Evolutionary conservation across 2,888 invertebrate genomes (phyloP).

Genomic region (Cryptocephalus moraei): DNA sequence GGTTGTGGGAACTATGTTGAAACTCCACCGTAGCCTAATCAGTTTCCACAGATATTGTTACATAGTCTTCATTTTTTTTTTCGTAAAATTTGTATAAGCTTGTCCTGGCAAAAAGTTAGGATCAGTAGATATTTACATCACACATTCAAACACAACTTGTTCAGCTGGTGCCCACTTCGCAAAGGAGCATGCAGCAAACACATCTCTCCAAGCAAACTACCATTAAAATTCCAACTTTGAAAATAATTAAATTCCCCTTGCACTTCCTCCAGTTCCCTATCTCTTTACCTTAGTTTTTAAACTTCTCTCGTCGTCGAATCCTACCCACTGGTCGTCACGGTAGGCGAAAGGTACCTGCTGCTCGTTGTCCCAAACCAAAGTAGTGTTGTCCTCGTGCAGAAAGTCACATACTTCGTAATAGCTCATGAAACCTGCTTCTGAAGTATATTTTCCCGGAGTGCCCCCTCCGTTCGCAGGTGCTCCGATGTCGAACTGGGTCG

Average conservation of each 20-base stretch:
- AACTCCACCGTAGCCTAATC: no score
- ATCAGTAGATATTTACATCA: no score
- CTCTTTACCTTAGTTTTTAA: slow-evolving; percentile 73
- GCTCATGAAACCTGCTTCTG: slow-evolving; percentile 88
- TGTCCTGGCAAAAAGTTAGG: no score
- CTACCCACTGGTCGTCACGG: slow-evolving; percentile 85
- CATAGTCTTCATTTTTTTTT: no score
- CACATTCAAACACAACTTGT: no score
- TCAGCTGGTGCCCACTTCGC: background rate
- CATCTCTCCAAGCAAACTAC: background rate
- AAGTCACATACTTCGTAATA: slow-evolving; percentile 94
- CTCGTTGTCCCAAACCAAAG: slow-evolving; percentile 90
- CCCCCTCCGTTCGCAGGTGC: slow-evolving; percentile 87
- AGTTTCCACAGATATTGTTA: no score
- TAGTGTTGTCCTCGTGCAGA: slow-evolving; percentile 80
- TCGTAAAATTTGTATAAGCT: no score
- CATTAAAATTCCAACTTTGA: background rate
- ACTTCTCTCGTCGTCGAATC: slow-evolving; percentile 88
- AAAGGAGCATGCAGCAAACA: background rate
- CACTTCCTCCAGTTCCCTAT: background rate
- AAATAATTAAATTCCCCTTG: background rate
- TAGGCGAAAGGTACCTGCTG: slow-evolving; percentile 95
- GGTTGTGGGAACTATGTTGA: no score
- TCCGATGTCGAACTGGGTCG: slow-evolving; percentile 83
- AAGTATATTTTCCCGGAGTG: slow-evolving; percentile 75